Conservation (phyloP, 2,888 invertebrate species). For the Eupithecia insigniata region DNA sequence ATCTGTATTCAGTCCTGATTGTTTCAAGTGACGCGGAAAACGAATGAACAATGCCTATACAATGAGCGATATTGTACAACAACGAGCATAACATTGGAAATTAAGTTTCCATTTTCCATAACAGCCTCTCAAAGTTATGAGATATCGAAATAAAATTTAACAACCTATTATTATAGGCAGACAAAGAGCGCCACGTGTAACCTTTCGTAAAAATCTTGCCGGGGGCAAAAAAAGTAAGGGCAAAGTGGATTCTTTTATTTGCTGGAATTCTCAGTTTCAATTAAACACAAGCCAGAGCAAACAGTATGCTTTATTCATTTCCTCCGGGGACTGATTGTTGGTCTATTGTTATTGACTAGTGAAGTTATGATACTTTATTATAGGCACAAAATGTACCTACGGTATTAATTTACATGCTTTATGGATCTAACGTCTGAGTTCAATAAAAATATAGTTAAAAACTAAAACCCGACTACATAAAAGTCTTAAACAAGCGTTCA, state of each 20-base stretch:
- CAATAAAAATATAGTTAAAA: too few species aligned
- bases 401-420: not conserved
- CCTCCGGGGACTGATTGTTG: constrained; percentile 48
- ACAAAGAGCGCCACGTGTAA: constrained; percentile 16
- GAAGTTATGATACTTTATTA: not conserved
- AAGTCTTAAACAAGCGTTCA: too few species aligned
- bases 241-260: constrained; percentile 47
- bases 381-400: not conserved
- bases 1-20: constrained; percentile 13
- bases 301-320: constrained; percentile 48
- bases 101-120: not conserved
- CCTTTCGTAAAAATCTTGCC: constrained; percentile 19
- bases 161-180: not conserved
- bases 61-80: not conserved
- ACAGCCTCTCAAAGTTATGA: not conserved
- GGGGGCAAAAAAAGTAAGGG: constrained; percentile 12
- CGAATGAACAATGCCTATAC: constrained; percentile 27
- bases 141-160: not conserved
- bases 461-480: too few species aligned
- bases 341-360: constrained; percentile 43
- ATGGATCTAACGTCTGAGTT: too few species aligned
- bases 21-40: constrained; percentile 19
- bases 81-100: not conserved
- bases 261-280: constrained; percentile 49
- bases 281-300: constrained; percentile 52